Base-by-base conservation (phyloP, 2,797 vertebrate species). In the Tiaroga cobitis region DNA sequence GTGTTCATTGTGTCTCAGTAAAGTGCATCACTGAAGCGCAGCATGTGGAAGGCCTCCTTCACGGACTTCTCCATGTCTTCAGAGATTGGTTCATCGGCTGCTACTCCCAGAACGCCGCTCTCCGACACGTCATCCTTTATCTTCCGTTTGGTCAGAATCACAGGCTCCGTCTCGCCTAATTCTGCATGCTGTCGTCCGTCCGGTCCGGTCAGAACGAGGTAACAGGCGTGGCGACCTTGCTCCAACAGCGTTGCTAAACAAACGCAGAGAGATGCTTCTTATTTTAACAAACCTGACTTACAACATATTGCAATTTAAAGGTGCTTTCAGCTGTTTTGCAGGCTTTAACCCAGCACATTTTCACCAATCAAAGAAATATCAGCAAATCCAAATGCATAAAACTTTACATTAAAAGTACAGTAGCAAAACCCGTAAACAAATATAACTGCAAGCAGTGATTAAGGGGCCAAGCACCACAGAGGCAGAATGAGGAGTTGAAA, bases 181-280 rank as follows among this genome's bases (percentile, higher is more conserved):
- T 92, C 92, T 0, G 0, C 82, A 89, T 81, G 0, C 69, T 32
- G 82, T 0, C 24, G 11, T 32, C 61, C 85, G 0, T 84, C 80
- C 0, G 96, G 95, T 5, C 96, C 96, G 0, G 87, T 95, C 91
- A 99, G 91, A 74, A 97, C 86, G 88, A 99, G 82, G 10, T 95
- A 98, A 92, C 96, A 97, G 39, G 98, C 97, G 0, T 99, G 98
- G 16, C 96, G 97, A 72, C 96, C 96, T 0, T 89, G 94, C 93
- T 99, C 98, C 4, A 99, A 91, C 86, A 99, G 93, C 0, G 91
- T 91, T 3, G 93, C 97, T 98, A 87, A 63, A 88, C 0, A 43
- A 16, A 87, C 74, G 26, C 54, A 85, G 24, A 77, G n/a, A 49
- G 18, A 56, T 39, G 8, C 2, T 4, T 16, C 8, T 5, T 37